These are phyloP conservation scores for Liasis olivaceus DNA, from an alignment of 2,797 vertebrate genomes.

Conservation along the genomic window DNA sequence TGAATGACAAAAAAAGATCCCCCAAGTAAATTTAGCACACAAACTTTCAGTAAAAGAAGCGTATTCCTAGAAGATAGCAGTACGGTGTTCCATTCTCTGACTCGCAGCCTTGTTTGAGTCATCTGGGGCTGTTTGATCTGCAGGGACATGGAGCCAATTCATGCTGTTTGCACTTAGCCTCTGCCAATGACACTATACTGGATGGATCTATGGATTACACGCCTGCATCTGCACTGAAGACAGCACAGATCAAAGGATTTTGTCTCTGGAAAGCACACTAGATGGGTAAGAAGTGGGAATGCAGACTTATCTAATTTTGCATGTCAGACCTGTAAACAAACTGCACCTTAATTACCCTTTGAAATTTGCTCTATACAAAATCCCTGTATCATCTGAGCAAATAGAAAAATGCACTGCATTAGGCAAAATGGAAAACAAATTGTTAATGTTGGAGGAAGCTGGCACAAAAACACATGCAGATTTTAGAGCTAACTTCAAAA, in stretches of 20 bases:
- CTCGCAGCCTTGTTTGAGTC: neutral
- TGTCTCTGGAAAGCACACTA: neutral
- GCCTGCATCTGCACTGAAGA: neutral
- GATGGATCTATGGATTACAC: neutral
- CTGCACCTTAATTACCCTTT: neutral
- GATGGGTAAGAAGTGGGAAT: neutral
- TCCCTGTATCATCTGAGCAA: neutral
- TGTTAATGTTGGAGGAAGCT: neutral
- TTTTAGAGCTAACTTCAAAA: neutral
- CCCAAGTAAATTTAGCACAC: neutral
- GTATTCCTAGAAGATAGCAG: constrained; percentile 19
- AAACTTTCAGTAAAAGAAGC: neutral
- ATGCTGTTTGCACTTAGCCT: neutral
- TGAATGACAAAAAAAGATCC: neutral
- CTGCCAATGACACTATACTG: neutral
- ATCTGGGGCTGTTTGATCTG: neutral
- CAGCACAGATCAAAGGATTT: neutral
- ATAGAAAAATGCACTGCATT: neutral
- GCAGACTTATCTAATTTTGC: neutral
- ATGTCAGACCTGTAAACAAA: neutral
- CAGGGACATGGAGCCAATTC: neutral
- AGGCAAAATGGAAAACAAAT: neutral
- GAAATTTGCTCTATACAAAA: neutral
- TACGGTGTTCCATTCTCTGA: too few species aligned
- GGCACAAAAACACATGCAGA: neutral